Conservation (phyloP, 2,888 invertebrate species). For the Xestia c-nigrum region DNA sequence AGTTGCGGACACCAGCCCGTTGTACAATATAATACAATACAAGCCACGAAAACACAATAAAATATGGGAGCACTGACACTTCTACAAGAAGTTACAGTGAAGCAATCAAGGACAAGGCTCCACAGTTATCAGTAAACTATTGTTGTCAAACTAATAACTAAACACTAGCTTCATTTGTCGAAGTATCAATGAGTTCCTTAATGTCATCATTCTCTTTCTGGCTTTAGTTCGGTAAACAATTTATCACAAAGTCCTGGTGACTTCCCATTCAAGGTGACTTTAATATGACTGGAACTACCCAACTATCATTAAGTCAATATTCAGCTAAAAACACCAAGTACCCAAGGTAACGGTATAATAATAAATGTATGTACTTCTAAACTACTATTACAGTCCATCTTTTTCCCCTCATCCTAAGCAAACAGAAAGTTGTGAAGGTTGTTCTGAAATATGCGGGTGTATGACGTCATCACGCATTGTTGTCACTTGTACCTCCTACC, state of each 20-base stretch:
- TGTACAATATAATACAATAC: too few species aligned
- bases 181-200: neutral
- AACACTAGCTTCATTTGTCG: too few species aligned
- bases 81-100: too few species aligned
- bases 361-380: conserved; percentile 12
- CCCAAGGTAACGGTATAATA: conserved; percentile 20
- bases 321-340: conserved; percentile 1
- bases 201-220: neutral
- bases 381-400: conserved; percentile 27
- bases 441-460: conserved; percentile 19
- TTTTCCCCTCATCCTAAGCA: conserved; percentile 31
- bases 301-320: neutral
- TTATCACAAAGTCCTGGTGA: neutral
- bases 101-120: too few species aligned
- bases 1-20: too few species aligned
- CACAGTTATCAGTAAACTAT: too few species aligned
- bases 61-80: too few species aligned
- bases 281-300: neutral
- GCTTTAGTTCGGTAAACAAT: neutral
- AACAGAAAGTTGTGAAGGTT: conserved; percentile 45
- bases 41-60: too few species aligned
- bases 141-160: too few species aligned
- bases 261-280: neutral
- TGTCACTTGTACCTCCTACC: conserved; percentile 20
- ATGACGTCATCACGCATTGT: conserved; percentile 44